A percentile compares a stretch with the other conserved stretches of the same genome.
Evolutionary conservation across 2,888 invertebrate genomes (phyloP).

Genomic region (Phengaris alcon): DNA sequence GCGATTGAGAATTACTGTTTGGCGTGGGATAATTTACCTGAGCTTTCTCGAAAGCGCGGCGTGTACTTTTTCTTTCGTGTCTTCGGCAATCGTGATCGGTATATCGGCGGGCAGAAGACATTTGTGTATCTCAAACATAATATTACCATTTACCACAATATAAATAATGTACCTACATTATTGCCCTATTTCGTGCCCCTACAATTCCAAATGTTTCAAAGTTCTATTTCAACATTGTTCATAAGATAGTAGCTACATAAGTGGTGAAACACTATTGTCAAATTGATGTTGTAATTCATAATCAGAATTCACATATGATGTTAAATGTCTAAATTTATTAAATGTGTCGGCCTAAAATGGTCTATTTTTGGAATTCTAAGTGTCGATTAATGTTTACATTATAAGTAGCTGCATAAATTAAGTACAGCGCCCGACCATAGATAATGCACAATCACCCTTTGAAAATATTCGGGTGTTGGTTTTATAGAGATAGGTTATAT

Average conservation of each 20-base stretch:
- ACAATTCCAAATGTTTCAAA: not conserved
- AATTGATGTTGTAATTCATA: not conserved
- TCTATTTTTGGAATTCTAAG: not conserved
- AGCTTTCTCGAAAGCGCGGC: too few species aligned
- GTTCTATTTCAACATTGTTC: not conserved
- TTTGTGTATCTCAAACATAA: not conserved
- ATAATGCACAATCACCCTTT: not conserved
- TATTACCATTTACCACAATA: too few species aligned
- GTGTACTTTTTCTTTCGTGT: not conserved
- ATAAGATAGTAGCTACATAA: not conserved
- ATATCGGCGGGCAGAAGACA: not conserved
- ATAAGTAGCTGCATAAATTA: not conserved
- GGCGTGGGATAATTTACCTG: too few species aligned
- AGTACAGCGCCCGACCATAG: not conserved
- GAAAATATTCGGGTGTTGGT: not conserved
- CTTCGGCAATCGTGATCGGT: not conserved
- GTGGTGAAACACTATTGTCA: not conserved
- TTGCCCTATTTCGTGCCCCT: not conserved
- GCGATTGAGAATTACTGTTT: too few species aligned
- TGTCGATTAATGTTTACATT: not conserved
- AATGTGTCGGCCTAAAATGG: not conserved
- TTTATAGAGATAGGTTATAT: not conserved
- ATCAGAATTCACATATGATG: not conserved
- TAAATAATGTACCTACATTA: too few species aligned
- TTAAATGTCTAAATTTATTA: not conserved